Base-by-base conservation (phyloP, 2,888 invertebrate genomes). In the Tetranychus piercei region DNA sequence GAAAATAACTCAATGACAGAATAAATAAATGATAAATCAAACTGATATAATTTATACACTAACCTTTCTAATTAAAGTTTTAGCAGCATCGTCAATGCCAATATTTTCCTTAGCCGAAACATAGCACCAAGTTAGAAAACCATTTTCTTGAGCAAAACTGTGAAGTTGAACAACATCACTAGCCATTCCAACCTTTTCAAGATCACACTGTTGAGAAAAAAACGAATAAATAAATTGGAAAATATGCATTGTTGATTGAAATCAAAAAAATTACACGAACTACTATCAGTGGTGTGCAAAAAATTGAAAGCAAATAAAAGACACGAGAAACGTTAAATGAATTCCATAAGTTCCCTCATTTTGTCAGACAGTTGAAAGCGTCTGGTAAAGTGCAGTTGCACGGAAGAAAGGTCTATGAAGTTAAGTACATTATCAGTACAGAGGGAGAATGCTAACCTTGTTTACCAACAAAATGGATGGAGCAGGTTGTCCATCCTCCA, bases 41-140 rank as follows among this genome's bases (percentile, higher is more conserved):
- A 45, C 1, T 15, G 15, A 55, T 15, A 55, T 9, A 55, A 55
- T 15, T 55, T 15, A 55, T 15, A 15, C 2, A 55, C 9, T 15
- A 15, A 55, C 55, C 55, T 55, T 55, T 55, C 55, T 9, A 55
- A 96, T 92, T 84, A 97, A 86, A 80, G 90, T 90, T 80, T 89
- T 87, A 6, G 94, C 92, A 69, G 96, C 92, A 82, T 96, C 94
- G 82, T 96, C 95, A 74, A 97, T 94, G 82, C 95, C 93, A 75
- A 93, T 89, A 81, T 94, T 93, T 81, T 95, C 94, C 83, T 94
- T 95, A 70, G 95, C 95, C 0, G 95, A 95, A 0, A 94, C 95
- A 84, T 94, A 92, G 82, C 90, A 94, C 94, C 95, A 96, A 20
- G 91, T 91, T 15, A 90, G 87, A 82, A 96, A 96, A 0, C 92